Percentiles rank a stretch among this genome's conserved stretches.
Conservation (phyloP, 2,797 vertebrate genomes). For the Typhlichthys eigenmanni region DNA sequence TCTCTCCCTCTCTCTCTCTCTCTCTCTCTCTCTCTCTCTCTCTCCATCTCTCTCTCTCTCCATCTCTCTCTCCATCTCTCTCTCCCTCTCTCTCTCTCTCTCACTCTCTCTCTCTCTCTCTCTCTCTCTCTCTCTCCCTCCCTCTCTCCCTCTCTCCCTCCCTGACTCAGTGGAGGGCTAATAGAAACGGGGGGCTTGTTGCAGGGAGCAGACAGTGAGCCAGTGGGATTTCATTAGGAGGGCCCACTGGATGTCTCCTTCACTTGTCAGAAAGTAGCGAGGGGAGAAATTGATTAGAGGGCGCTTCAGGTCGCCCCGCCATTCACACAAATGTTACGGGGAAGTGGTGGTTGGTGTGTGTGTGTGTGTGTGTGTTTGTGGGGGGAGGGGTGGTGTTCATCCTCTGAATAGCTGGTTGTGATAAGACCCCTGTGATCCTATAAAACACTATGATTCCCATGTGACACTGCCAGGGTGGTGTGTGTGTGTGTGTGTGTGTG, state of each 20-base stretch:
- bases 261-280: constrained; percentile 58
- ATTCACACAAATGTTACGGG: constrained; percentile 36
- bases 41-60: too few species aligned
- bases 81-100: too few species aligned
- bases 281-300: constrained; percentile 47
- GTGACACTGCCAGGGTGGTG: neutral
- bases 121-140: too few species aligned
- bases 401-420: constrained; percentile 18
- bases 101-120: too few species aligned
- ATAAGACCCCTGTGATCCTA: neutral
- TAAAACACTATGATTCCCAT: neutral
- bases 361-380: too few species aligned
- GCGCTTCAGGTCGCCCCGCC: constrained; percentile 35
- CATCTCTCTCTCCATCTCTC: too few species aligned
- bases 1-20: too few species aligned
- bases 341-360: constrained; percentile 2
- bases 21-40: too few species aligned
- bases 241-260: constrained; percentile 58
- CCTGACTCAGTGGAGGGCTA: constrained; percentile 47
- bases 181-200: constrained; percentile 63
- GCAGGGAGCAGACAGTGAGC: constrained; percentile 56
- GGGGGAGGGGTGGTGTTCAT: constrained; percentile 14
- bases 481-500: too few species aligned
- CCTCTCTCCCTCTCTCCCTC: constrained; percentile 30
- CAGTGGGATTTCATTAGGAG: constrained; percentile 65